Base-by-base conservation (phyloP, 2,888 invertebrate species). In the Anaspis maculata region DNA sequence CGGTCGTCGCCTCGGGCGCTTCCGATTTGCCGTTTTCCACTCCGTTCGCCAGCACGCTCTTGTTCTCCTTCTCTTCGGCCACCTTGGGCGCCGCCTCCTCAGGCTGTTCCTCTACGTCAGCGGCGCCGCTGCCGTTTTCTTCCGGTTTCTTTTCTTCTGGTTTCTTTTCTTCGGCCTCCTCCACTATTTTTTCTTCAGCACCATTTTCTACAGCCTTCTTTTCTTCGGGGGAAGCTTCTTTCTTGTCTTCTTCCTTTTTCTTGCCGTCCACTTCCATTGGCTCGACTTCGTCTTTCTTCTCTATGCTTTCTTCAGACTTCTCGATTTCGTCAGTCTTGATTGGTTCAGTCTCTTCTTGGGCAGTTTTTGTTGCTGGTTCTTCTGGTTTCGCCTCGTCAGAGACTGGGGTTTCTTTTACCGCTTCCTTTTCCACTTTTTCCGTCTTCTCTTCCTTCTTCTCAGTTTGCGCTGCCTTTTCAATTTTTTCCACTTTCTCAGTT, bases 11-110 rank as follows among this genome's bases (percentile, higher is more conserved):
- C 16, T 28, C 34, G 22, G 11, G 27, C 13, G 29, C 33, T 13
- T 30, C 30, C 11, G 30, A 29, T 23, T 38, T 42, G n/a, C 34
- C 40, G 27, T 41, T 42, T 27, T 52, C 54, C 11, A 48, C 42
- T 13, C 52, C 53, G 39, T 62, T 63, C 5, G 59, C 60, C 16
- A 61, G 51, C 43, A 70, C 72, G 21, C 64, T 69, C 46, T 68
- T 64, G 15, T 59, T 61, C 41, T 59, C 60, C 45, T 67, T 52
- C 59, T 62, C 53, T 55, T 67, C 42, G 2, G 57, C 57, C 33
- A 9, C 64, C 62, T 3, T 59, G 36, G 27, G 27, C 37, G n/a
- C n/a, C n/a, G n/a, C n/a, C 33, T 37, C 38, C 27, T 44, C 38
- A 23, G 40, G 32, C 24, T 33, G 28, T 27, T 25, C 35, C 25